Evolutionary conservation across 2,888 invertebrate genomes (phyloP), one percentile per base, ranked within the genome.

Genomic region (Mythimna pallens): DNA sequence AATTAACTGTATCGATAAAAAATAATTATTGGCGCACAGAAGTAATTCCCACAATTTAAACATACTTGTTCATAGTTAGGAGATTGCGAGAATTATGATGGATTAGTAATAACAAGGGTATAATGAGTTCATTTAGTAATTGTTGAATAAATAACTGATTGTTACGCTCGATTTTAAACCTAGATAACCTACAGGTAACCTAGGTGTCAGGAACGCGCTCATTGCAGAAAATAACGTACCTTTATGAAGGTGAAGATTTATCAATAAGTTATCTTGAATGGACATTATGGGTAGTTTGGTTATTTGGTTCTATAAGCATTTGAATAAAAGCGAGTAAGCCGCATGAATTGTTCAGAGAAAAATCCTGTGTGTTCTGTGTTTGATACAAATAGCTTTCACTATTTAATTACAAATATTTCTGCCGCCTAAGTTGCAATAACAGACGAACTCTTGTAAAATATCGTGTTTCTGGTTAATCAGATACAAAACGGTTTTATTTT

Each of bases 71-170:
- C 40, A 43, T 59, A 59, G 30, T 67, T 73, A 77, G 43, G 47
- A 64, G 66, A 73, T 73, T 14, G 54, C 55, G 30, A 65, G 72
- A 71, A 78, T 57, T 58, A 1, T 52, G 55, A n/a, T 14, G 20
- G 12, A 54, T 54, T 66, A 66, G 36, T 52, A 55, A n/a, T 36
- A 25, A 65, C 57, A 10, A 20, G 17, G 3, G 36, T 36, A 2
- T 78, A 62, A 78, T 71, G 79, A 66, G 79, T 72, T 79, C 20
- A 73, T 77, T 65, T 9, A 62, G 40, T 57, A 20, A 25, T 43
- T 40, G 43, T 47, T 20, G n/a, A 70, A 54, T 20, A 25, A 36
- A 68, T 34, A 9, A 12, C 7, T 50, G 7, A 30, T 25, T 55
- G 14, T 12, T n/a, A 4, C 7, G 10, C 17, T 34, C 20, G 22